Conservation (phyloP, 2,113 vertebrate species). For the Colius striatus region DNA sequence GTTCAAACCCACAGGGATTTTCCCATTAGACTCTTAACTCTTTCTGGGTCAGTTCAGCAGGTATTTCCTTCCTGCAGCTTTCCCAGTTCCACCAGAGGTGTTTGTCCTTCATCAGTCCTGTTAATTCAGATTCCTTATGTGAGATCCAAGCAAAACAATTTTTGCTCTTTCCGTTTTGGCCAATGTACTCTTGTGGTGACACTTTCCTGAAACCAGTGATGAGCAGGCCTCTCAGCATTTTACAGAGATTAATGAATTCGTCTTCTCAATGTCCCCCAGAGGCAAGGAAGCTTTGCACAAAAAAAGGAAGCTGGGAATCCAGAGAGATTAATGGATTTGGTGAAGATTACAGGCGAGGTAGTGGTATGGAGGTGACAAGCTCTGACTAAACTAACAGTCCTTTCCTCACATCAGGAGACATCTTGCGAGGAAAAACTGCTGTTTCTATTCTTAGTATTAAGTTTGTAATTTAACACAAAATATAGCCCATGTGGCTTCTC, state of each 20-base stretch:
- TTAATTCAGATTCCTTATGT: not conserved
- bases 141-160: not conserved
- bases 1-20: not conserved
- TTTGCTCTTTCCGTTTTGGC: not conserved
- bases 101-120: not conserved
- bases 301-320: not conserved
- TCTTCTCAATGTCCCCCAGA: not conserved
- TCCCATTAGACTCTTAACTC: not conserved
- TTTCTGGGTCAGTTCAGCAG: constrained; percentile 5
- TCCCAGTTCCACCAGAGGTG: not conserved
- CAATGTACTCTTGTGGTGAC: not conserved
- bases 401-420: not conserved
- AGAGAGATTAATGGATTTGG: not conserved
- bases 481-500: not conserved
- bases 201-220: not conserved
- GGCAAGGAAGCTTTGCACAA: not conserved
- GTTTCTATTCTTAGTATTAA: not conserved
- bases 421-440: not conserved
- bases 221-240: not conserved
- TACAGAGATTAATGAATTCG: not conserved
- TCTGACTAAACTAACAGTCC: not conserved
- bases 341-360: not conserved
- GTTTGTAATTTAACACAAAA: not conserved
- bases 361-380: not conserved
- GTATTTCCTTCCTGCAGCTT: not conserved